Base-by-base conservation (phyloP, 2,888 invertebrate species). In the Allophyes oxyacanthae region DNA sequence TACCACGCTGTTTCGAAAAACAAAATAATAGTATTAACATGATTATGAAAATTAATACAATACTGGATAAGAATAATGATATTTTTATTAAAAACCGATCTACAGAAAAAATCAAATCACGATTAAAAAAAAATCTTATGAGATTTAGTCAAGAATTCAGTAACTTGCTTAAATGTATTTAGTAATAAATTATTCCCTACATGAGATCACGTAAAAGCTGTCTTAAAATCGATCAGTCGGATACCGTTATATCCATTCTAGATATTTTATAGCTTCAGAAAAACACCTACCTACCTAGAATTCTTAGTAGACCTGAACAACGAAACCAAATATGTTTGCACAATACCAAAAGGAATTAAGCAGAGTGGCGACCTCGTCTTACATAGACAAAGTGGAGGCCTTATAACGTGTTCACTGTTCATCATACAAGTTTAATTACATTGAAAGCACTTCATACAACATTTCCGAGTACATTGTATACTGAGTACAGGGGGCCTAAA, bases 301-400 rank as follows among this genome's bases (percentile, higher is more conserved):
- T 25, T 49, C 7, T 50, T 32, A 6, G 15, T 30, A 43, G 25
- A 68, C n/a, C 37, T 9, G 38, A 14, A 20, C 36, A 40, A n/a
- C 9, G 46, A 66, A 66, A 58, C 48, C 37, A 44, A 51, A 65
- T 68, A 61, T 44, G 51, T 15, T 53, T 69, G 59, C 59, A 64
- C 59, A 74, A 70, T 74, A 64, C 54, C 54, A 62, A 76, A 63
- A 68, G 60, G 62, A 67, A 74, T 60, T 46, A 40, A 45, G 41
- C 50, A 53, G 56, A 33, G 46, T 20, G 55, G 65, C 68, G 70
- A 60, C 53, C 55, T 60, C 48, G 61, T 70, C 64, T 67, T 66
- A 73, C 60, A 55, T 64, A 49, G 10, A 52, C 63, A 28, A 51
- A 38, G 28, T 42, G 40, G 41, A 41, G 64, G 58, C 34, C 48